A percentile compares a stretch with the other conserved stretches of the same genome.
Evolutionary conservation across 2,113 vertebrate species (phyloP).

Genomic region (Ameiurus melas): DNA sequence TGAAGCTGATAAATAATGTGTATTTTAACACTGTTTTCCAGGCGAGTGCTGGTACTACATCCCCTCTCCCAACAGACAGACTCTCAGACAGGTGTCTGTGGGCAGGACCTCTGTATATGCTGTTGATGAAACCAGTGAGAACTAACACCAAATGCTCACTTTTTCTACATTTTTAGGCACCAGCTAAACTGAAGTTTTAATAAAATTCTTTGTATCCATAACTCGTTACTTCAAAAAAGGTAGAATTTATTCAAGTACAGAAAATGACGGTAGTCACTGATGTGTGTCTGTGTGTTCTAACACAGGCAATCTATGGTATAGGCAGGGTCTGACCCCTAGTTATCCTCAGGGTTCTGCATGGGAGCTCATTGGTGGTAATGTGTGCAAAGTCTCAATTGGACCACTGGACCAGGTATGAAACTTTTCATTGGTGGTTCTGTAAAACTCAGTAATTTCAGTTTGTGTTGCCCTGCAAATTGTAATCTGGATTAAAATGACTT

Average conservation of each 20-base stretch:
- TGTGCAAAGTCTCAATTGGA: constrained; percentile 87
- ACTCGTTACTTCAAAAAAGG: neutral
- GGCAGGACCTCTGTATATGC: constrained; percentile 89
- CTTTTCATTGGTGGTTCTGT: neutral
- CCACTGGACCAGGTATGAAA: constrained; percentile 90
- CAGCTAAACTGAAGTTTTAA: neutral
- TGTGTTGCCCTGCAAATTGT: neutral
- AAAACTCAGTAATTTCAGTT: neutral
- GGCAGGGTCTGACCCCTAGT: constrained; percentile 90
- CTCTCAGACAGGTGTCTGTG: constrained; percentile 88
- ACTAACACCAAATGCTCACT: neutral
- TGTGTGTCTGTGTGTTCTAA: constrained; percentile 7
- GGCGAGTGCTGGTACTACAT: constrained; percentile 98
- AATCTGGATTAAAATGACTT: neutral
- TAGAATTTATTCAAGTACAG: neutral
- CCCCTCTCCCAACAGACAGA: constrained; percentile 86
- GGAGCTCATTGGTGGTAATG: constrained; percentile 93
- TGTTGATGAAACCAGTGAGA: constrained; percentile 88
- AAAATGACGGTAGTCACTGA: neutral
- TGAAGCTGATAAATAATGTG: neutral
- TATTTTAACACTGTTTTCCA: constrained; percentile 51
- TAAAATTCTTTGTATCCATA: neutral
- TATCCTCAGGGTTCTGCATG: constrained; percentile 92
- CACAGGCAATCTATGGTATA: constrained; percentile 88
- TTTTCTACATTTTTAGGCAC: neutral